Conservation (phyloP, 2,888 invertebrate species). For the Nomada fucata region DNA sequence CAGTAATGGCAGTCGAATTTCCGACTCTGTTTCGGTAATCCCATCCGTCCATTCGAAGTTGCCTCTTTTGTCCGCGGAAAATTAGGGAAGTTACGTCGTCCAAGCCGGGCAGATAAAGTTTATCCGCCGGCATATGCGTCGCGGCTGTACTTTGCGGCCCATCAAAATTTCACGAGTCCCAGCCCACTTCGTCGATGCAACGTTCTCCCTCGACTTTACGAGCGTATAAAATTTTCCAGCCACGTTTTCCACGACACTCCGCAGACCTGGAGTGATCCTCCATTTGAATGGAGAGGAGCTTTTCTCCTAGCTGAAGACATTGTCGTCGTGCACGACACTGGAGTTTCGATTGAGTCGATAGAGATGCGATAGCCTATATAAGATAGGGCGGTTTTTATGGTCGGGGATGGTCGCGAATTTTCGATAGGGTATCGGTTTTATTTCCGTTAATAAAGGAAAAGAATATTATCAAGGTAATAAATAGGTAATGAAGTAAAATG, state of each 20-base stretch:
- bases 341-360: too few relatives aligned
- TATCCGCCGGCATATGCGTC: constrained; percentile 24
- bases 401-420: too few relatives aligned
- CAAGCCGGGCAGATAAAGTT: constrained; percentile 12
- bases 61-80: constrained; percentile 51
- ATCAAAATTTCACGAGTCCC: constrained; percentile 51
- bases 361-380: too few relatives aligned
- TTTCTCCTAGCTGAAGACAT: neutral
- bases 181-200: neutral
- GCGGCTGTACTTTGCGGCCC: constrained; percentile 21
- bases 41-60: constrained; percentile 36
- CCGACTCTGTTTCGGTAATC: too few relatives aligned
- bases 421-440: too few relatives aligned
- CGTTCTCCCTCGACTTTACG: constrained; percentile 1
- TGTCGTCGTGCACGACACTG: neutral
- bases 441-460: too few relatives aligned
- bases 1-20: neutral
- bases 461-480: too few relatives aligned
- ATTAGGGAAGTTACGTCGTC: constrained; percentile 56
- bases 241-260: constrained; percentile 5
- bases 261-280: constrained; percentile 13
- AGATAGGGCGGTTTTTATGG: too few relatives aligned
- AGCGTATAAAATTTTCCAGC: constrained; percentile 4
- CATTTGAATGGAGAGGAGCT: constrained; percentile 1
- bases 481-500: too few relatives aligned